phyloP scores from a whole-genome alignment of 2,888 invertebrate species.

The Linnaemya tessellans region DNA sequence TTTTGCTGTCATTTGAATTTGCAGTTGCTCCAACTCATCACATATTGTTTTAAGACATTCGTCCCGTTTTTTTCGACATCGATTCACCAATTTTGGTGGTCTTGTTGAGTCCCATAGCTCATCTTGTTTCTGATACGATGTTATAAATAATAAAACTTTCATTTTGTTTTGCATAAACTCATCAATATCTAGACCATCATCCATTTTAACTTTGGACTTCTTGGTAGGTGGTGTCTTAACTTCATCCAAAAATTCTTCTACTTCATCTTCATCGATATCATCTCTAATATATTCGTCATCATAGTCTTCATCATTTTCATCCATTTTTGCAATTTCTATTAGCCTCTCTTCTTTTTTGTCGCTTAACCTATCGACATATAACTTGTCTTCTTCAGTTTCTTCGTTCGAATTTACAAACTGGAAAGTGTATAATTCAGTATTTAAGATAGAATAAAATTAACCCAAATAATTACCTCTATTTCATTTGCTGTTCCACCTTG shows the following conservation, averaged over 20 bases:
- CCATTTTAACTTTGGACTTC: constrained; percentile 70
- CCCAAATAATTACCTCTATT: constrained; percentile 21
- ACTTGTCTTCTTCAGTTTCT: constrained; percentile 53
- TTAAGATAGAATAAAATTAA: not conserved
- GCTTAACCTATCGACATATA: constrained; percentile 19
- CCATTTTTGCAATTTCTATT: constrained; percentile 33
- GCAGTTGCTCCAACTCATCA: constrained; percentile 52
- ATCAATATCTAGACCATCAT: constrained; percentile 64
- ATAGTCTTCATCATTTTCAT: constrained; percentile 43
- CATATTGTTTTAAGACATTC: constrained; percentile 66
- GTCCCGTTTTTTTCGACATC: constrained; percentile 70
- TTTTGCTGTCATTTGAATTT: constrained; percentile 61
- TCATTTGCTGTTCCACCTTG: constrained; percentile 8
- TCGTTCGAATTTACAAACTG: constrained; percentile 41
- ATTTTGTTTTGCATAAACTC: constrained; percentile 67
- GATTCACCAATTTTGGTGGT: constrained; percentile 68
- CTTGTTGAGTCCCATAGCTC: constrained; percentile 68
- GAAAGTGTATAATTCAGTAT: not conserved
- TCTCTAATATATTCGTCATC: constrained; percentile 56
- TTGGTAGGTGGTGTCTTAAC: constrained; percentile 55
- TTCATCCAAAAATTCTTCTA: constrained; percentile 52
- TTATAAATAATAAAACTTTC: constrained; percentile 64
- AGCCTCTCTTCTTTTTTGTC: constrained; percentile 52
- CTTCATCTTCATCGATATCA: constrained; percentile 35
- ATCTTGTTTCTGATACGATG: constrained; percentile 66